Base-by-base conservation (phyloP, 2,797 vertebrate species). In the Liparis tanakae region DNA sequence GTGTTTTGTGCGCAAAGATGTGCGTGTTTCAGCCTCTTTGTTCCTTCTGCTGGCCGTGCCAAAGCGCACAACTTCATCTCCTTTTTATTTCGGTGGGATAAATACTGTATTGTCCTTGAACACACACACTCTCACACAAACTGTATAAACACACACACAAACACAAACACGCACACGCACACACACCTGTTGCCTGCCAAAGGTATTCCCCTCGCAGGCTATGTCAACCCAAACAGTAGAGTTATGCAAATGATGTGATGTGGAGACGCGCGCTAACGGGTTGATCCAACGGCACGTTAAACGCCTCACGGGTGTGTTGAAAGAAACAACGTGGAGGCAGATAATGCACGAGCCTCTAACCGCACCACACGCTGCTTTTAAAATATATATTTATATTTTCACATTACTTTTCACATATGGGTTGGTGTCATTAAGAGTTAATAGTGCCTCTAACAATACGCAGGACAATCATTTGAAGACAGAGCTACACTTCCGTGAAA, bases 241-340 rank as follows among this genome's bases (percentile, higher is more conserved):
- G 53, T 82, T 84, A 90, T 88, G 87, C 76, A 91, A 89, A 91
- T 84, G 0, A 72, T 77, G 53, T 22, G 39, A 81, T 41, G 59
- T 59, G 72, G 3, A 55, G 48, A 76, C 70, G 10, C 57, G 50
- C 57, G 48, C 54, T 57, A 30, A 18, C 36, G 56, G 53, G 69
- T 63, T 64, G 18, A 22, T 7, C 7, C 2, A 13, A 12, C 51
- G 53, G 70, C 6, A 62, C 74, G 48, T 81, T 83, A 73, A 79
- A 74, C 43, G 1, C 1, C 44, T 14, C 58, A 33, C 41, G 18
- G n/a, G 22, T 6, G 18, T 14, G 10, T 34, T 41, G 53, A 10
- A 43, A 58, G 39, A 37, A 55, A 22, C 44, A 70, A 17, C 10
- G 54, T 61, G 44, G 34, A n/a, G 22, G 41, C 4, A 18, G 15